Evolutionary conservation across 1,140 invertebrate species (phyloP).

Genomic region (Pseudachorutes palmiensis): DNA sequence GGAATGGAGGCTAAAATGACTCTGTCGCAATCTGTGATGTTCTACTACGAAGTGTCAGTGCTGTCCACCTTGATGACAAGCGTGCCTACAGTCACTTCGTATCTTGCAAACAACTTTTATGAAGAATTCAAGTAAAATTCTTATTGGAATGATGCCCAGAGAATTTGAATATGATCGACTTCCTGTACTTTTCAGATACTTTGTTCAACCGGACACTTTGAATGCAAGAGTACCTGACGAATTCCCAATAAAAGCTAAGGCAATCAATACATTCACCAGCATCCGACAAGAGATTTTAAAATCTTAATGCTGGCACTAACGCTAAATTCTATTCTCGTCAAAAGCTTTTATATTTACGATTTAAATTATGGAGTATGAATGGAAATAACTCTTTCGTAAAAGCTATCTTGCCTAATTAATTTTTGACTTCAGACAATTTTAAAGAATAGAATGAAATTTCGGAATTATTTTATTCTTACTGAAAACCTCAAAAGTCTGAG

Average conservation of each 20-base stretch:
- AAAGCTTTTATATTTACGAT: neutral
- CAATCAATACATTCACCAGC: constrained; percentile 20
- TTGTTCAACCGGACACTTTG: constrained; percentile 15
- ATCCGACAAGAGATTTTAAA: constrained; percentile 18
- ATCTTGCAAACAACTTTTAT: constrained; percentile 22
- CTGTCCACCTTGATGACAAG: constrained; percentile 16
- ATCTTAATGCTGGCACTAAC: neutral
- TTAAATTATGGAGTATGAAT: too few relatives aligned
- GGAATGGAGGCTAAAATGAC: too few relatives aligned
- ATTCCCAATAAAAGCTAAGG: constrained; percentile 29
- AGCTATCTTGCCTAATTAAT: too few relatives aligned
- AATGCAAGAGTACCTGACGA: constrained; percentile 26
- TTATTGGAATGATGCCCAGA: neutral
- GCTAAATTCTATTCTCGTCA: neutral
- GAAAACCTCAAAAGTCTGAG: too few relatives aligned
- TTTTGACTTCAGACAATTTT: too few relatives aligned
- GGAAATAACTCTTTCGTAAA: too few relatives aligned
- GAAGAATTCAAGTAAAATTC: constrained; percentile 34
- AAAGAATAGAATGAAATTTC: too few relatives aligned
- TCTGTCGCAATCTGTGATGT: constrained; percentile 4
- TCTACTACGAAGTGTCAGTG: constrained; percentile 28
- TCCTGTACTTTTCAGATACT: constrained; percentile 27
- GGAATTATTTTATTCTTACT: too few relatives aligned
- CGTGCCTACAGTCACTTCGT: neutral
- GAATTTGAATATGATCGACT: neutral